Evolutionary conservation across 2,888 invertebrate genomes (phyloP).

Genomic region (Dermolepida albohirtum): DNA sequence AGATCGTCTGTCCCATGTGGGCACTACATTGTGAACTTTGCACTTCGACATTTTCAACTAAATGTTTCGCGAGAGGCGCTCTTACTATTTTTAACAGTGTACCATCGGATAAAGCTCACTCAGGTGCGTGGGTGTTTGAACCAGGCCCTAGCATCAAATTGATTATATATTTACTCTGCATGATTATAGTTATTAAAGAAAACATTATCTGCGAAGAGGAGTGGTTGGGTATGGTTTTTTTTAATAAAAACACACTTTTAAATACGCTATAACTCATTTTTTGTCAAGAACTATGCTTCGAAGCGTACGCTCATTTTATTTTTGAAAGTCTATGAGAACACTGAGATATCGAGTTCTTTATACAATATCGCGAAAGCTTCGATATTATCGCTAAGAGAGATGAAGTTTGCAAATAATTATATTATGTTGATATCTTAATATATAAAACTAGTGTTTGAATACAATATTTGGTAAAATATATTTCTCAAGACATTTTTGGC

Average conservation of each 20-base stretch:
- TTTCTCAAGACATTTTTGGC: too few species aligned
- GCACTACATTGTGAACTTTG: constrained; percentile 14
- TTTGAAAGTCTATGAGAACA: constrained; percentile 32
- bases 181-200: constrained; percentile 67
- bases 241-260: constrained; percentile 60
- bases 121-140: constrained; percentile 60
- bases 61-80: background rate
- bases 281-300: constrained; percentile 26
- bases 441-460: too few species aligned
- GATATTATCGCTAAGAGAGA: constrained; percentile 5
- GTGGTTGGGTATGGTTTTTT: constrained; percentile 60
- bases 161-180: constrained; percentile 66
- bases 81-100: constrained; percentile 34
- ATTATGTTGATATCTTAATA: too few species aligned
- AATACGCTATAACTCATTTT: constrained; percentile 52
- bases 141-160: constrained; percentile 64
- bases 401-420: too few species aligned
- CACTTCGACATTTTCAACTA: constrained; percentile 2
- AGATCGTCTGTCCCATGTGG: background rate
- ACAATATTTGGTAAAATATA: too few species aligned
- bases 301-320: constrained; percentile 21
- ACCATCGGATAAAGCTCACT: background rate
- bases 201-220: constrained; percentile 65
- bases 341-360: background rate
- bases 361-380: constrained; percentile 2